Evolutionary conservation across 2,888 invertebrate genomes (phyloP).

Genomic region (Autographa gamma): DNA sequence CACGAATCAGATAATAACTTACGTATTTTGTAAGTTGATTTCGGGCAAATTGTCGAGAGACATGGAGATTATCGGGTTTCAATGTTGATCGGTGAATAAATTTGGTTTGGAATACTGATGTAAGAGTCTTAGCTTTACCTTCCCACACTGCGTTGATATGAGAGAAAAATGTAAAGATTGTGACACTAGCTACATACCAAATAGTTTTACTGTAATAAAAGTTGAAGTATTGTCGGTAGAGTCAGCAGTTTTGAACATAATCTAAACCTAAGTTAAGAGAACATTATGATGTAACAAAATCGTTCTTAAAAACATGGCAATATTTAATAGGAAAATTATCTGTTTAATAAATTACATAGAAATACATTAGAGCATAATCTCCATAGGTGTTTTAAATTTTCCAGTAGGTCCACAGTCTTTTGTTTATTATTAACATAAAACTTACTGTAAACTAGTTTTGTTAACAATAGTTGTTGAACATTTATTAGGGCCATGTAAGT

Average conservation of each 20-base stretch:
- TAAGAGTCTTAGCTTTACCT: conserved; percentile 53
- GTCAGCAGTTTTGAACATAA: conserved; percentile 42
- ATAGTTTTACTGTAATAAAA: conserved; percentile 54
- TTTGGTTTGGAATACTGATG: conserved; percentile 63
- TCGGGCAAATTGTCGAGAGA: conserved; percentile 68
- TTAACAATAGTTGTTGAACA: conserved; percentile 63
- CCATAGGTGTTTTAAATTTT: too few relatives aligned
- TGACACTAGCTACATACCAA: conserved; percentile 45
- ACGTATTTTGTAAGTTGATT: conserved; percentile 78
- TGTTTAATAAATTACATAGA: too few relatives aligned
- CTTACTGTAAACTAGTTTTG: conserved; percentile 57
- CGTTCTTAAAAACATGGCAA: too few relatives aligned
- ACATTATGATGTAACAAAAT: too few relatives aligned
- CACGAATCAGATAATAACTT: conserved; percentile 78
- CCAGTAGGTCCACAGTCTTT: background rate
- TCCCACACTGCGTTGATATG: conserved; percentile 54
- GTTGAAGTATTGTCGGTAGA: conserved; percentile 46
- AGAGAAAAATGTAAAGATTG: conserved; percentile 52
- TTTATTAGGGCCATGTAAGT: conserved; percentile 57
- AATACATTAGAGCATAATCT: too few relatives aligned
- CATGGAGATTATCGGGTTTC: conserved; percentile 72
- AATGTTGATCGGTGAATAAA: conserved; percentile 67
- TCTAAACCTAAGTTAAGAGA: conserved; percentile 31
- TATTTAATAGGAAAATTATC: too few relatives aligned
- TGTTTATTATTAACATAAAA: conserved; percentile 41